Conservation (phyloP, 1,140 invertebrate species). For the Scaptomyza hsui region DNA sequence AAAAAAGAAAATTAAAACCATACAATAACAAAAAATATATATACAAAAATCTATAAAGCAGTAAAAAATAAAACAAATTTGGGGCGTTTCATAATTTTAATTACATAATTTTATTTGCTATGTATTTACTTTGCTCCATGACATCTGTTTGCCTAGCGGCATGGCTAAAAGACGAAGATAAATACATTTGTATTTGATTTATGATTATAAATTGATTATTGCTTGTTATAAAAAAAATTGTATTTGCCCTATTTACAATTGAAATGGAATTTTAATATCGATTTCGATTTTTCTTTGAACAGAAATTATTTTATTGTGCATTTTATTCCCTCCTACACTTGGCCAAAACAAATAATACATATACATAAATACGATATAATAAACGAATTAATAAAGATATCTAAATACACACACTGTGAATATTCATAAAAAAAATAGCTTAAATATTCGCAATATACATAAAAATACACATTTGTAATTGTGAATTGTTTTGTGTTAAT, state of each 20-base stretch:
- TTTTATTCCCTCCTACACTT: slow-evolving; percentile 16
- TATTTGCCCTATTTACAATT: slow-evolving; percentile 7
- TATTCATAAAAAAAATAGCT: slow-evolving; percentile 36
- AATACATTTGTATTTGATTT: not conserved
- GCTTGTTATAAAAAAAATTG: not conserved
- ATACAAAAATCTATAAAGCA: not conserved
- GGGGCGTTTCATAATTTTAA: slow-evolving; percentile 2
- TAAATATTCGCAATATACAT: slow-evolving; percentile 18
- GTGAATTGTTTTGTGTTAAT: slow-evolving; percentile 6
- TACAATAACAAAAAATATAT: not conserved
- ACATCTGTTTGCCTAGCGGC: not conserved
- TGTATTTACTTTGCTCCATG: not conserved
- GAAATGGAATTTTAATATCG: slow-evolving; percentile 38
- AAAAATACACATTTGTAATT: not conserved
- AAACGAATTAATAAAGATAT: not conserved
- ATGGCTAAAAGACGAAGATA: not conserved
- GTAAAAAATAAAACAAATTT: not conserved
- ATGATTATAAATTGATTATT: not conserved
- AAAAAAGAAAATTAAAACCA: not conserved
- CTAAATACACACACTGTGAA: slow-evolving; percentile 30
- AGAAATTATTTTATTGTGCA: slow-evolving; percentile 21
- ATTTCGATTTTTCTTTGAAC: slow-evolving; percentile 20
- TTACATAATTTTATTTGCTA: not conserved
- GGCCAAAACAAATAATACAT: slow-evolving; percentile 25
- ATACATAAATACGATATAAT: not conserved